Conservation (phyloP, 2,797 vertebrate species). For the Periparus ater region DNA sequence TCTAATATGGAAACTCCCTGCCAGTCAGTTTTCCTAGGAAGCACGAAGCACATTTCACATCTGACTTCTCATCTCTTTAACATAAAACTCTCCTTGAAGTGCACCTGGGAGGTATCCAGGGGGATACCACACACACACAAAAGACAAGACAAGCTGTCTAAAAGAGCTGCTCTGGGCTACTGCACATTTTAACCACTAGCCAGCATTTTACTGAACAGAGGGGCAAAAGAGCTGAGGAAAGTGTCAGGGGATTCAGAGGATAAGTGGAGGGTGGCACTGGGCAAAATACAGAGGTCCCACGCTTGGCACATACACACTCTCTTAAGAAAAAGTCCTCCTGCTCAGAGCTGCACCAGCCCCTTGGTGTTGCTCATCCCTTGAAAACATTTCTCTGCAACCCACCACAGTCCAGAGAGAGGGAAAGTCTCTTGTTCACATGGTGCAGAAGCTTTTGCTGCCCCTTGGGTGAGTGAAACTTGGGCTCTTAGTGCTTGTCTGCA, state of each 20-base stretch:
- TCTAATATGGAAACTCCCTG: not conserved
- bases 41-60: not conserved
- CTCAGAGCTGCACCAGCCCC: not conserved
- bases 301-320: not conserved
- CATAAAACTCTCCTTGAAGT: slow-evolving; percentile 35
- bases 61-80: not conserved
- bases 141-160: not conserved
- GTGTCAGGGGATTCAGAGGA: not conserved
- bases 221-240: not conserved
- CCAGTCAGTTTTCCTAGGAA: slow-evolving; percentile 2
- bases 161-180: not conserved
- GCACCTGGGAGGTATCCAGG: slow-evolving; percentile 5
- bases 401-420: not conserved
- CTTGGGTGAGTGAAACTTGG: not conserved
- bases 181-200: not conserved
- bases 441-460: not conserved
- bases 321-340: not conserved
- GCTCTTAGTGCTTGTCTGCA: not conserved
- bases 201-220: not conserved
- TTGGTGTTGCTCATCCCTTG: not conserved
- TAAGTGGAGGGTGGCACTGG: not conserved
- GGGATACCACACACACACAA: not conserved
- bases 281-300: not conserved
- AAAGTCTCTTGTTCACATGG: not conserved
- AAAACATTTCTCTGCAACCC: not conserved